phyloP scores from a whole-genome alignment of 2,797 vertebrate genomes.

The Aselliscus stoliczkanus region DNA sequence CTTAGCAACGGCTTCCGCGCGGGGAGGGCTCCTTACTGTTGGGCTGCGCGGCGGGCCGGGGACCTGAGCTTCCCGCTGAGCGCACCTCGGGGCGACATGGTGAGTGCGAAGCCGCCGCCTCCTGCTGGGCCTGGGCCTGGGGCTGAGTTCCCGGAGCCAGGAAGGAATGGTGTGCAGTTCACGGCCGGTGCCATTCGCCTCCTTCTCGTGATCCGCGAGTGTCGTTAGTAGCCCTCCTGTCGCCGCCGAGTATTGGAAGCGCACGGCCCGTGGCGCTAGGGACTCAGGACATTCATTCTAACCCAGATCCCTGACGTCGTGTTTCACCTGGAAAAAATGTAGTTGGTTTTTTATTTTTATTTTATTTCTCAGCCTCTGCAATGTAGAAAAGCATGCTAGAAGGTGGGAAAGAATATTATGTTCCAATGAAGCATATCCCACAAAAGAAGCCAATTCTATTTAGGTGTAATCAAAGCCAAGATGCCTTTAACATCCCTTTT shows the following conservation, averaged over 20 bases:
- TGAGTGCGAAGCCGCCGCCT: not conserved
- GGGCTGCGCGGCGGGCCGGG: fast-evolving
- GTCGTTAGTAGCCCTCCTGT: not conserved
- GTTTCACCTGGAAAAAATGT: not conserved
- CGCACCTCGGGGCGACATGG: not conserved
- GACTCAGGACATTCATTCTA: not conserved
- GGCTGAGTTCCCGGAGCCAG: not conserved
- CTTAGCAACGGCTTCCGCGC: not conserved
- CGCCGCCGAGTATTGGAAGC: not conserved
- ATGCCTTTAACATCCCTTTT: not conserved
- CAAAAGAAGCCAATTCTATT: not conserved
- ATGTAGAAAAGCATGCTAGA: not conserved
- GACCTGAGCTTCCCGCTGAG: fast-evolving
- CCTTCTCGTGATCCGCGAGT: not conserved
- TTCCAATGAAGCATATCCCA: not conserved
- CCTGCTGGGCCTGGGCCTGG: not conserved
- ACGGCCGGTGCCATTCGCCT: not conserved
- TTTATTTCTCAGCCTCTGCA: not conserved
- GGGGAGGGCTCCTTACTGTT: fast-evolving
- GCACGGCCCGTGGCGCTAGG: not conserved
- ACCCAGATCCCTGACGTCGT: not conserved
- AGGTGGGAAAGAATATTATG: not conserved
- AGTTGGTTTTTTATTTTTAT: not conserved
- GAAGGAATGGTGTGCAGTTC: not conserved
- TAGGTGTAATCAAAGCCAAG: not conserved